Base-by-base conservation (phyloP, 2,113 vertebrate genomes). In the Ameiurus melas region DNA sequence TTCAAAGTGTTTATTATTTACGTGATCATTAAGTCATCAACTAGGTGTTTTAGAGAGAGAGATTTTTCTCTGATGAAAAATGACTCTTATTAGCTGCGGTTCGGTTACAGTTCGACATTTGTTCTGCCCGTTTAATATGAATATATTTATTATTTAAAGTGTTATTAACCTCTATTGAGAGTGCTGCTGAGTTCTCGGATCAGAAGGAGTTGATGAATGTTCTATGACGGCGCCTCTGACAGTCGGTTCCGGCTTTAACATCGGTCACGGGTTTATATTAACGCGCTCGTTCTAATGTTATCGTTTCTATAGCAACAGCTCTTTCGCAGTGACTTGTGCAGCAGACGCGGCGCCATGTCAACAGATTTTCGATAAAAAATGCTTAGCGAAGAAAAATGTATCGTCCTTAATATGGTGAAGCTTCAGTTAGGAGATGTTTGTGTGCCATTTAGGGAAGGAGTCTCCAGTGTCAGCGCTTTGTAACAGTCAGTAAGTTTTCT, bases 331-430 rank as follows among this genome's bases (percentile, higher is more conserved):
- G 73, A 47, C 12, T 1, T n/a, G 25, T 30, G 19, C 27, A 9
- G 27, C 0, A 2, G 6, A 36, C 2, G 5, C 14, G 1, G 5
- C 14, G 1, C 7, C 16, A 19, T 27, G 0, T 53, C 8, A 53
- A n/a, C 75, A 27, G 7, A 70, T 70, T 60, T 60, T 7, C 47
- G 5, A 2, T 27, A n/a, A 66, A 66, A 13, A 66, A 70, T 70
- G 1, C 36, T 33, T 70, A 73, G 70, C 33, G 22, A 70, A 30
- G 17, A 73, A 73, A 36, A 71, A 71, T 6, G 33, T 20, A 39
- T 0, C 2, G 36, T 17, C 1, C 14, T 30, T 33, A 14, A 68
- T 68, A 12, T 19, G 68, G 5, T 36, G 14, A 17, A 36, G 5
- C 17, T 71, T 43, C 20, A 22, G 70, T 22, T 73, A 2, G 19